Percentiles rank a stretch among this genome's conserved stretches.
phyloP scores from a whole-genome alignment of 2,113 vertebrate species.

The Oncorhynchus masou region DNA sequence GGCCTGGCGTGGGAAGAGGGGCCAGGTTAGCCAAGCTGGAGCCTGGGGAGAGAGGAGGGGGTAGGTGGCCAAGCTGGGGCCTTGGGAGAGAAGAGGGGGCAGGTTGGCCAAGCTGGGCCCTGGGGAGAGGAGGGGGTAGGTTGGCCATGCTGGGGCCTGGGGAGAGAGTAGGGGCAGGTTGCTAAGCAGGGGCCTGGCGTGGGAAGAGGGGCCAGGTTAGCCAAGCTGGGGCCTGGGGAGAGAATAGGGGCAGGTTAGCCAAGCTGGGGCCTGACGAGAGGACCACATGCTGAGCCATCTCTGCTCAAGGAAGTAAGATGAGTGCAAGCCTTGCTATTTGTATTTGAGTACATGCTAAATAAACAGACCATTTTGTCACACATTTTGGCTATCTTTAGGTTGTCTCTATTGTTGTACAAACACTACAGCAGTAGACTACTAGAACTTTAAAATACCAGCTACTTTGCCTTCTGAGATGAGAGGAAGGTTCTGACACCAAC shows the following conservation, averaged over 20 bases:
- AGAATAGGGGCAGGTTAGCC: background rate
- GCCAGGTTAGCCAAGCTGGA: too few species aligned
- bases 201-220: too few species aligned
- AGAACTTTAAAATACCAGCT: background rate
- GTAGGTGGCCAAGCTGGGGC: background rate
- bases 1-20: too few species aligned
- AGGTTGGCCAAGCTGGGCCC: too few species aligned
- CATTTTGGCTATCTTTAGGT: background rate
- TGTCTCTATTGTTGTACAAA: background rate
- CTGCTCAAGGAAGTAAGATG: conserved; percentile 10
- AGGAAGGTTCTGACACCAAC: background rate
- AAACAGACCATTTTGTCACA: background rate
- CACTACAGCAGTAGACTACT: too few species aligned
- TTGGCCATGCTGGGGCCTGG: too few species aligned
- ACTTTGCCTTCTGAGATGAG: background rate
- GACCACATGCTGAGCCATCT: background rate
- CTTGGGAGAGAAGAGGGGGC: too few species aligned
- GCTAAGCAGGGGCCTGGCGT: too few species aligned
- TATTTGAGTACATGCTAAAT: background rate
- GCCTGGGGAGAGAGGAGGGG: background rate
- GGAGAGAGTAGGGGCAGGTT: too few species aligned
- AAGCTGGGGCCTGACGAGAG: background rate
- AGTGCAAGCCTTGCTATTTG: background rate
- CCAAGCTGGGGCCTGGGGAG: too few species aligned
- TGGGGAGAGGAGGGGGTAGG: conserved; percentile 10